Conservation (phyloP, 2,113 vertebrate genomes). For the Cyanistes caeruleus region DNA sequence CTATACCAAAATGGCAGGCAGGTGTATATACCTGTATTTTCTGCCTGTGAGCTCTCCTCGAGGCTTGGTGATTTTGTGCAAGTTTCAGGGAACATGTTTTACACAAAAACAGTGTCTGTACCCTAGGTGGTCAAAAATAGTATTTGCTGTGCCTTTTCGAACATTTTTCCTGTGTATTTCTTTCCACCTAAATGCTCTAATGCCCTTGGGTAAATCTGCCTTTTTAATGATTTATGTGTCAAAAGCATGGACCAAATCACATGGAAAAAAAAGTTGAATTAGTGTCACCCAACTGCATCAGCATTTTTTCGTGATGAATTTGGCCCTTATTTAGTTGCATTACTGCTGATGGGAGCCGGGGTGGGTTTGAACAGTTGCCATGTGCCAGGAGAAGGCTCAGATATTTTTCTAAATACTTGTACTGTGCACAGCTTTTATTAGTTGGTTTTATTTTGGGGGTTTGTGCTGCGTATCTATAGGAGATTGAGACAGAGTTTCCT, state of each 20-base stretch:
- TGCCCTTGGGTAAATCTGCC: constrained; percentile 39
- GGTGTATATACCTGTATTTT: not conserved
- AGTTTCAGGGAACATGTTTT: not conserved
- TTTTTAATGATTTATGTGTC: constrained; percentile 48
- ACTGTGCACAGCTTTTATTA: not conserved
- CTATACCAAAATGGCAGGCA: not conserved
- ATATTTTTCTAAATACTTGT: not conserved
- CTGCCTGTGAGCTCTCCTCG: not conserved
- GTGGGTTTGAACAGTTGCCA: constrained; percentile 13
- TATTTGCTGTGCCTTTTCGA: not conserved
- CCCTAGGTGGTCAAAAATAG: constrained; percentile 47
- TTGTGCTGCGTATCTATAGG: not conserved
- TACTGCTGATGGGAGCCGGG: constrained; percentile 14
- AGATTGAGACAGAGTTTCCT: not conserved
- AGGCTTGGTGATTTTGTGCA: not conserved
- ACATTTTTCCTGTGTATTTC: constrained; percentile 24
- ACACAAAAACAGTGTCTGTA: not conserved
- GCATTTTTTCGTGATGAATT: constrained; percentile 54
- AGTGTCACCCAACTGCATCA: constrained; percentile 68
- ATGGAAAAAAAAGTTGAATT: constrained; percentile 52
- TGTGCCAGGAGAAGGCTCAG: not conserved
- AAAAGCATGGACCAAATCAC: constrained; percentile 56
- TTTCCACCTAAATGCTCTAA: constrained; percentile 55
- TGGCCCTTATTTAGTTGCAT: constrained; percentile 55
- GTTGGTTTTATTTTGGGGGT: not conserved